Conservation (phyloP, 1,140 invertebrate species). For the Platyura marginata region DNA sequence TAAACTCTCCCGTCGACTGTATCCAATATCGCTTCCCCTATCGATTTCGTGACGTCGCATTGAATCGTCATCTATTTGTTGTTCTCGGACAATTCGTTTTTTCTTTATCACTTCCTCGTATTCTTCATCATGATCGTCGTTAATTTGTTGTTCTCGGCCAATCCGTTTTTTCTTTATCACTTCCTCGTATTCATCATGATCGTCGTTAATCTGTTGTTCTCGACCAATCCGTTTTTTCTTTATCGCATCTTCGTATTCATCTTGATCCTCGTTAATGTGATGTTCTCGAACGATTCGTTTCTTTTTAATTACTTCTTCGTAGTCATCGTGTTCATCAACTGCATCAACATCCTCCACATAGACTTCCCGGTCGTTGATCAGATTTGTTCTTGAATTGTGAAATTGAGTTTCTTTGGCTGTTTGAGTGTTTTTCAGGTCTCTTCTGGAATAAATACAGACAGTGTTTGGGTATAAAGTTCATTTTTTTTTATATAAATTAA, state of each 20-base stretch:
- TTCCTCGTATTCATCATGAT: slow-evolving; percentile 25
- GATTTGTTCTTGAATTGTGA: slow-evolving; percentile 23
- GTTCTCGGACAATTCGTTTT: slow-evolving; percentile 24
- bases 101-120: slow-evolving; percentile 20
- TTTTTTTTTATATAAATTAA: not conserved
- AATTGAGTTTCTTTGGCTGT: slow-evolving; percentile 17
- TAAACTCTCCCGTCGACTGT: slow-evolving; percentile 25
- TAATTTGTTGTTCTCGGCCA: slow-evolving; percentile 21
- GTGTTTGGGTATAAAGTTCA: not conserved
- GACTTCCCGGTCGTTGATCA: slow-evolving; percentile 34
- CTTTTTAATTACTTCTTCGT: slow-evolving; percentile 21
- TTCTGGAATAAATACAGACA: slow-evolving; percentile 1
- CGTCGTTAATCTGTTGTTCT: slow-evolving; percentile 26
- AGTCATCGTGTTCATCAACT: slow-evolving; percentile 30
- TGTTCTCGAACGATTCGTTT: too few relatives aligned
- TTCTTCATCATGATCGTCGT: slow-evolving; percentile 31
- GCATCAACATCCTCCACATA: slow-evolving; percentile 37
- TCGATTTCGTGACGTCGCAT: slow-evolving; percentile 53
- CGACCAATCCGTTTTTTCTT: slow-evolving; percentile 25
- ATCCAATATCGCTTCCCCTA: slow-evolving; percentile 44
- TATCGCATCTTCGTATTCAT: slow-evolving; percentile 16
- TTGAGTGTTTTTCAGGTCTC: slow-evolving; percentile 11
- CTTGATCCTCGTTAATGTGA: slow-evolving; percentile 23
- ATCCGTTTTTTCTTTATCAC: slow-evolving; percentile 25
- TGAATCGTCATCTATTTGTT: slow-evolving; percentile 41